These are phyloP conservation scores for Synanthedon andrenaeformis DNA, from an alignment of 2,888 invertebrate genomes.

Conservation along the genomic window DNA sequence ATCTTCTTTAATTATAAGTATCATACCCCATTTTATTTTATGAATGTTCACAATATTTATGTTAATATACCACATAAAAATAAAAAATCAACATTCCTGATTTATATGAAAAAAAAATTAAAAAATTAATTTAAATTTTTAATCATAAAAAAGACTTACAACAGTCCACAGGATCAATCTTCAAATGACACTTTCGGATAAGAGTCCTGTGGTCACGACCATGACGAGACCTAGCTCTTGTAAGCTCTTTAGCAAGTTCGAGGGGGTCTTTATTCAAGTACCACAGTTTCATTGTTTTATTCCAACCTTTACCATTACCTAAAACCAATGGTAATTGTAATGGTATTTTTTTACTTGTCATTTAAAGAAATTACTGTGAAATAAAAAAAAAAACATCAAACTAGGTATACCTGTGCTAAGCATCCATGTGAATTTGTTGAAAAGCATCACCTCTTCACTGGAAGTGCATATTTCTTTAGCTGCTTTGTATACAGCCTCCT, in stretches of 20 bases:
- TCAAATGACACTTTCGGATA: slow-evolving; percentile 73
- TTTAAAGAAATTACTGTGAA: background rate
- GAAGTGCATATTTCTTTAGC: slow-evolving; percentile 69
- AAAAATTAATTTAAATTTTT: too few species aligned
- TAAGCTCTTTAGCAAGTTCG: slow-evolving; percentile 74
- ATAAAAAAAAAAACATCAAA: background rate
- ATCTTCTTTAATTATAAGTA: too few species aligned
- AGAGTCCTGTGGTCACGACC: slow-evolving; percentile 81
- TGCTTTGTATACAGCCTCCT: slow-evolving; percentile 65
- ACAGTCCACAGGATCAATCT: slow-evolving; percentile 57
- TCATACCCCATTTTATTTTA: too few species aligned
- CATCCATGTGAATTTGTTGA: slow-evolving; percentile 69
- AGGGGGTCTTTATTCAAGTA: slow-evolving; percentile 72
- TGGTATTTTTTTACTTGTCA: too few species aligned
- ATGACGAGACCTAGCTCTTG: slow-evolving; percentile 72
- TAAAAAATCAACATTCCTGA: too few species aligned
- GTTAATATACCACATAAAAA: too few species aligned
- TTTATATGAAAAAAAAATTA: too few species aligned
- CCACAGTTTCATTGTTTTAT: slow-evolving; percentile 74
- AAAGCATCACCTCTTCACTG: slow-evolving; percentile 74
- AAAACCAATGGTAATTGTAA: background rate
- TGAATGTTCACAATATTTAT: too few species aligned
- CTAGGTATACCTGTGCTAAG: slow-evolving; percentile 48
- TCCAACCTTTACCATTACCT: slow-evolving; percentile 74
- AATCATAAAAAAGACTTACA: slow-evolving; percentile 22